Evolutionary conservation across 2,113 vertebrate species (phyloP).

Genomic region (Phyllostomus hastatus): DNA sequence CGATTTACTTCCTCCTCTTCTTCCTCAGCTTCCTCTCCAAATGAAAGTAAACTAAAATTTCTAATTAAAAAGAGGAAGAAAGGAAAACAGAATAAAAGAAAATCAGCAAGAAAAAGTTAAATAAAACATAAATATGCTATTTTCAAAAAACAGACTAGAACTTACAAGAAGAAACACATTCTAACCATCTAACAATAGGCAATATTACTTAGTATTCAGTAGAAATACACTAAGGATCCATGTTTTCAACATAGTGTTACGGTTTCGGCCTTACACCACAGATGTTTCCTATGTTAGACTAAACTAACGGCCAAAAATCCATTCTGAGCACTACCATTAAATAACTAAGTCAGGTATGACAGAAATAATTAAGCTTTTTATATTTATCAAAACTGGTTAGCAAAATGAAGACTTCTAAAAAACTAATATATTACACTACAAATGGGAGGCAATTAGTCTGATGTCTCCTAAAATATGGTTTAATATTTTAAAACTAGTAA

Average conservation of each 20-base stretch:
- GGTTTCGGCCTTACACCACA: not conserved
- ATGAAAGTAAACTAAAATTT: constrained; percentile 97
- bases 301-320: constrained; percentile 39
- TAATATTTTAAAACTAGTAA: constrained; percentile 46
- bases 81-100: not conserved
- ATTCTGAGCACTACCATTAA: not conserved
- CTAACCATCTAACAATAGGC: not conserved
- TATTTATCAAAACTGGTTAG: constrained; percentile 3
- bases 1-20: constrained; percentile 95
- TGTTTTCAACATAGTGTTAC: not conserved
- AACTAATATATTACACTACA: not conserved
- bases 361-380: constrained; percentile 27
- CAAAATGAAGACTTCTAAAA: constrained; percentile 33
- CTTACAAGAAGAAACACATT: constrained; percentile 29
- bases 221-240: not conserved
- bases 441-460: constrained; percentile 7
- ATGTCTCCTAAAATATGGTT: constrained; percentile 1
- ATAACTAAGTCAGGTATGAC: not conserved
- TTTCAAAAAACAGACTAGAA: not conserved
- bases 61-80: constrained; percentile 74
- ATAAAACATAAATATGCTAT: not conserved
- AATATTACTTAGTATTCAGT: not conserved
- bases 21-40: constrained; percentile 98
- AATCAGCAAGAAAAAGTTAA: constrained; percentile 48
- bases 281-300: not conserved